Conservation (phyloP, 2,797 vertebrate genomes). For the Syngnathus rostellatus region DNA sequence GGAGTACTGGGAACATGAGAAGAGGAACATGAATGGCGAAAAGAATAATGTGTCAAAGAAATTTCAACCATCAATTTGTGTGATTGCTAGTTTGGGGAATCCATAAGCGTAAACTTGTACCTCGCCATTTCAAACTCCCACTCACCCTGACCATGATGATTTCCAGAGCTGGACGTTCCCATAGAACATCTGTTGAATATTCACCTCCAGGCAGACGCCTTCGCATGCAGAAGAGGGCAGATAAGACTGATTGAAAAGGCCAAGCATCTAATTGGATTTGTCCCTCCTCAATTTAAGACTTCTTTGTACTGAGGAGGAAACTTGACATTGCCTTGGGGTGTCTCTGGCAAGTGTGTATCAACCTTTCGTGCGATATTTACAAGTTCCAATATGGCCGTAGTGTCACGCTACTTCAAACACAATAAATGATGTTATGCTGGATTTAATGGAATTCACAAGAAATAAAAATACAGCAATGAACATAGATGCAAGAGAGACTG, state of each 20-base stretch:
- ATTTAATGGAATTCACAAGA: no score
- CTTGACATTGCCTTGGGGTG: not conserved
- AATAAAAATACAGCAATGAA: not conserved
- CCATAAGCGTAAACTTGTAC: not conserved
- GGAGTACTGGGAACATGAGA: constrained; percentile 16
- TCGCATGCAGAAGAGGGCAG: not conserved
- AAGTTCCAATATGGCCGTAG: not conserved
- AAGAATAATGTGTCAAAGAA: not conserved
- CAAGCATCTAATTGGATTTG: not conserved
- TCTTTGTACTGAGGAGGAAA: not conserved
- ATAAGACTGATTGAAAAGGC: not conserved
- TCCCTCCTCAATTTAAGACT: not conserved
- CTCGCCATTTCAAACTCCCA: not conserved
- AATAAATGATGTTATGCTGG: not conserved
- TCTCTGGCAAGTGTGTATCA: not conserved
- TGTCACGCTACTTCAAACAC: not conserved
- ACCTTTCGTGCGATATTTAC: not conserved
- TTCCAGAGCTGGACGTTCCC: not conserved
- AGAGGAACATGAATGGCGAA: constrained; percentile 5
- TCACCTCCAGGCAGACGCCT: not conserved
- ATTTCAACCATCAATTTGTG: not conserved
- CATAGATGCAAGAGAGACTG: not conserved
- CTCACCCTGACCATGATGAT: not conserved
- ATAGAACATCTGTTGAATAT: not conserved
- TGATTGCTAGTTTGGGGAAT: not conserved